Conservation (phyloP, 2,888 invertebrate genomes). For the Nomada flava region DNA sequence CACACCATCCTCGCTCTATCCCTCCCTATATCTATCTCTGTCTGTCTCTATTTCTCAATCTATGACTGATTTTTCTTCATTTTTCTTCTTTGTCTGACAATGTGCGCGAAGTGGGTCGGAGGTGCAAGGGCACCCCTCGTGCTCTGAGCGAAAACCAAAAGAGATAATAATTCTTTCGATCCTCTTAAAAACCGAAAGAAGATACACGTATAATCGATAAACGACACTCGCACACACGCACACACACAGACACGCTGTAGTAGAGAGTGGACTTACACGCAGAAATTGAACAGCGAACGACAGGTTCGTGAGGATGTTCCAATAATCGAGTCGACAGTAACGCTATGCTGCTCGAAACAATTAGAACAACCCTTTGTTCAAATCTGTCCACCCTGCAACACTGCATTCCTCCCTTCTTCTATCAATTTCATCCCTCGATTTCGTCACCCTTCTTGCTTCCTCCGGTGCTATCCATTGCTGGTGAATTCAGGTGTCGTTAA, state of each 20-base stretch:
- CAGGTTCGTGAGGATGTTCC: constrained; percentile 25
- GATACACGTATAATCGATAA: constrained; percentile 46
- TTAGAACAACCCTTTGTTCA: constrained; percentile 4
- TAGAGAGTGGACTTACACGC: neutral
- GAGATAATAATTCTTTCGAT: constrained; percentile 24
- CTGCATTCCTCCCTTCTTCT: neutral
- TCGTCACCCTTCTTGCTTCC: neutral
- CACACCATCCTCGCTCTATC: neutral
- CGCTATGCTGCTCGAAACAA: neutral
- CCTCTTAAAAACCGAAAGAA: constrained; percentile 29
- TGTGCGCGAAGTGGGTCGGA: constrained; percentile 77
- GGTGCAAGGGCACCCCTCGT: constrained; percentile 70
- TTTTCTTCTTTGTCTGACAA: constrained; percentile 42
- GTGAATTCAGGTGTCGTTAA: neutral
- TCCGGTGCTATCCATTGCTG: neutral
- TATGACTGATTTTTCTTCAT: constrained; percentile 56
- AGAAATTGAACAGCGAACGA: constrained; percentile 20
- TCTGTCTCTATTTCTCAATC: neutral
- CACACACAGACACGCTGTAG: constrained; percentile 24
- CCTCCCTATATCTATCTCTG: neutral
- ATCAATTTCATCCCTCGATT: neutral
- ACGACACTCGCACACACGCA: constrained; percentile 44
- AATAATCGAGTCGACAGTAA: constrained; percentile 4
- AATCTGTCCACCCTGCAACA: neutral
- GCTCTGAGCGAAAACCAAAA: neutral